Evolutionary conservation across 2,888 invertebrate species (phyloP), one percentile per base, ranked within the genome.

Genomic region (Tetrapedia diversipes): DNA sequence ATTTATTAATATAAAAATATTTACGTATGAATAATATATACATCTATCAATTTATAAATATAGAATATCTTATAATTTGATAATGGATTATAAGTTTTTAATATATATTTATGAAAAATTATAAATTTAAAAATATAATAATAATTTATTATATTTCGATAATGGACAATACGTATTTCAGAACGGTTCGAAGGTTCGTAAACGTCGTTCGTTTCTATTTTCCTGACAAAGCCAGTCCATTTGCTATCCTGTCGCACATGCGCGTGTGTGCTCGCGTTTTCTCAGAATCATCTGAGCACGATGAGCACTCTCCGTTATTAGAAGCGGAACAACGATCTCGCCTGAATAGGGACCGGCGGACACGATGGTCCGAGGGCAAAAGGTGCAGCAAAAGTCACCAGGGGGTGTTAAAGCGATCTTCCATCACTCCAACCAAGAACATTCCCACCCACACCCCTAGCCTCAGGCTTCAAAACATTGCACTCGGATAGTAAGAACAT

Each of bases 291-390:
- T 70, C 45, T 77, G 37, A 72, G 71, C 69, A 72, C 57, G 77
- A 77, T 80, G 84, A 84, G 85, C 83, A 84, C 85, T 87, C 84
- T 80, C 75, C 68, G 84, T 86, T 87, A 86, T 87, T 86, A 83
- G 80, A 84, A 85, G 60, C 72, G 70, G 84, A 85, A 85, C 82
- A 86, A 85, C 85, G 71, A 79, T 83, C 72, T 71, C 68, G 75
- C 59, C 59, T 59, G 75, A 74, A 74, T 79, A 66, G 64, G 56
- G 73, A 68, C 64, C 70, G 59, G 66, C 56, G 74, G 71, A 74
- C 75, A 84, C 74, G 83, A 84, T 81, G 76, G 76, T 49, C 57
- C 67, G 63, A 69, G 76, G 32, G 70, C 71, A 74, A 72, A 71
- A 82, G 77, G 68, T 79, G 60, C 56, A 71, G 39, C 49, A 19